Percentiles rank a stretch among this genome's conserved stretches.
Evolutionary conservation across 2,113 vertebrate species (phyloP).

Genomic region (Pogonocichla stellata): DNA sequence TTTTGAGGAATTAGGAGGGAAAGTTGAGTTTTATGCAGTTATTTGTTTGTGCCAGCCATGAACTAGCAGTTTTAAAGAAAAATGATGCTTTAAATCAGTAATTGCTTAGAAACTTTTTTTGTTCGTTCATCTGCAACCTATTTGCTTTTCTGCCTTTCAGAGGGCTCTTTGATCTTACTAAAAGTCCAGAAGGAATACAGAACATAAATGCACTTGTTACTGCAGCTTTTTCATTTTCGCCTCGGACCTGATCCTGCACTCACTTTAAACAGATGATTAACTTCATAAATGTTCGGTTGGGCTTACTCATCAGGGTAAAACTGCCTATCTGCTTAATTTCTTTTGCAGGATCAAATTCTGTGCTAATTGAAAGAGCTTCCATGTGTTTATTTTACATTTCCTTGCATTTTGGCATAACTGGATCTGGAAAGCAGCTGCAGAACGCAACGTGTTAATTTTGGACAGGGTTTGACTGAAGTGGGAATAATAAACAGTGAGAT

Average conservation of each 20-base stretch:
- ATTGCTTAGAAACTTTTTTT: constrained; percentile 53
- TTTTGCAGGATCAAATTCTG: constrained; percentile 52
- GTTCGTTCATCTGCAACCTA: constrained; percentile 49
- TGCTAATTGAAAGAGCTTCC: constrained; percentile 55
- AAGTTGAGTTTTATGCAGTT: background rate
- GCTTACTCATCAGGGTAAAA: constrained; percentile 54
- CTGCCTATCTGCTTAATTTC: constrained; percentile 43
- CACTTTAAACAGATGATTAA: constrained; percentile 57
- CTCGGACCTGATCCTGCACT: constrained; percentile 40
- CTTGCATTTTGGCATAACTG: background rate
- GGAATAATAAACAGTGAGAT: constrained; percentile 82
- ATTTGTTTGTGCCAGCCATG: background rate
- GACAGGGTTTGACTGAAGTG: constrained; percentile 76
- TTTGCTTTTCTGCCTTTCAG: constrained; percentile 50
- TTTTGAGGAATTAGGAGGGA: constrained; percentile 16
- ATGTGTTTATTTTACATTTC: constrained; percentile 48
- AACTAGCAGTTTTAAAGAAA: constrained; percentile 9
- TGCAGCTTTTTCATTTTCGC: constrained; percentile 42
- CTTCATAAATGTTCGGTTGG: constrained; percentile 36
- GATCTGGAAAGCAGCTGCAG: constrained; percentile 13
- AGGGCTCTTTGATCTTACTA: constrained; percentile 56
- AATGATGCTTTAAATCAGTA: constrained; percentile 33
- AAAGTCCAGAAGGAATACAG: constrained; percentile 58
- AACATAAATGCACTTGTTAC: constrained; percentile 61
- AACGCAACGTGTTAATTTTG: constrained; percentile 69